Evolutionary conservation across 1,140 invertebrate genomes (phyloP).

Genomic region (Globodera ellingtonae): DNA sequence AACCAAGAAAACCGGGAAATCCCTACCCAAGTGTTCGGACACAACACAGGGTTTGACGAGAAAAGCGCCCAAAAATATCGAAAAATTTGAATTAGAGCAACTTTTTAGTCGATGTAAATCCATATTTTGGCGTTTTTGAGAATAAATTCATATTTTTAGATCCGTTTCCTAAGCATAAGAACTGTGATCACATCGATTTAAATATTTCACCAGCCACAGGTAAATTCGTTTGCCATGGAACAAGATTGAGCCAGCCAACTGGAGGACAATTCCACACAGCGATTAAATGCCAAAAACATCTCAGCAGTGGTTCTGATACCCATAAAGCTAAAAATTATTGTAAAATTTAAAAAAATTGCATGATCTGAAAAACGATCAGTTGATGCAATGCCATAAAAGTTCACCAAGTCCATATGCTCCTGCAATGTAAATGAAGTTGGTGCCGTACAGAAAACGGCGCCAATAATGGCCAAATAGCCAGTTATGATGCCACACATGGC

Average conservation of each 20-base stretch:
- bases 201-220: slow-evolving; percentile 30
- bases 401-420: slow-evolving; percentile 2
- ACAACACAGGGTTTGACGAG: too few species aligned
- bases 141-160: too few species aligned
- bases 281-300: slow-evolving; percentile 23
- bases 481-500: background rate
- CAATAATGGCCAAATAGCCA: slow-evolving; percentile 21
- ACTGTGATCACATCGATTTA: background rate
- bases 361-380: background rate
- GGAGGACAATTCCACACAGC: slow-evolving; percentile 21
- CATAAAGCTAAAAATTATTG: slow-evolving; percentile 12
- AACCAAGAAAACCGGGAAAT: too few species aligned
- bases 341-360: background rate
- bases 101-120: too few species aligned
- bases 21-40: too few species aligned
- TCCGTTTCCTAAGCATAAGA: background rate
- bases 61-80: too few species aligned
- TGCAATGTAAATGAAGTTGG: slow-evolving; percentile 12
- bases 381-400: background rate
- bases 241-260: slow-evolving; percentile 12
- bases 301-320: slow-evolving; percentile 15
- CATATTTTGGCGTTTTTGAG: too few species aligned
- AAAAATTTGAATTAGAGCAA: too few species aligned
- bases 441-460: background rate
- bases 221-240: slow-evolving; percentile 38